Percentiles rank a stretch among this genome's conserved stretches.
phyloP scores from a whole-genome alignment of 2,888 invertebrate species.

The Hyles lineata region DNA sequence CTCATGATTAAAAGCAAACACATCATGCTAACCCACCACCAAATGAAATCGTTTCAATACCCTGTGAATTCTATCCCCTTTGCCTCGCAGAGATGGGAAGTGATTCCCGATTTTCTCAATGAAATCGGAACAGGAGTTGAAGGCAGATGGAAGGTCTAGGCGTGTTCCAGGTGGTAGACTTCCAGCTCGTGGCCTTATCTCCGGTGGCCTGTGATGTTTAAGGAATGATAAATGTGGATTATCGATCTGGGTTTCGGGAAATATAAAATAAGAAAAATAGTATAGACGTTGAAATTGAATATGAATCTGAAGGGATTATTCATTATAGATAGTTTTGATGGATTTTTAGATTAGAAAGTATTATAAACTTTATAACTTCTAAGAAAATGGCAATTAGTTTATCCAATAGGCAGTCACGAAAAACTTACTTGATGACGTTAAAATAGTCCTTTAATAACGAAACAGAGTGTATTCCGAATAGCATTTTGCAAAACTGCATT shows the following conservation, averaged over 20 bases:
- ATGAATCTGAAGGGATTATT: background rate
- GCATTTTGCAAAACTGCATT: too few relatives aligned
- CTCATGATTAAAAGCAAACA: conserved; percentile 16
- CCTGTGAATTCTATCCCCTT: conserved; percentile 86
- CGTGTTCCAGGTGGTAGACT: conserved; percentile 67
- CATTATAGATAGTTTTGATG: too few relatives aligned
- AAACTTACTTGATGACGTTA: too few relatives aligned
- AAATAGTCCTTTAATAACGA: too few relatives aligned
- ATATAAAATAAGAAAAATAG: background rate
- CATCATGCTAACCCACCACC: conserved; percentile 41
- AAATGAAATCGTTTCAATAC: conserved; percentile 62
- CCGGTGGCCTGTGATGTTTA: conserved; percentile 50
- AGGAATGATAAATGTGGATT: background rate
- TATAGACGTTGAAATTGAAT: background rate
- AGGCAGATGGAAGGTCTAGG: conserved; percentile 51
- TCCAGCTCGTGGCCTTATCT: conserved; percentile 68
- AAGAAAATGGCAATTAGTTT: too few relatives aligned
- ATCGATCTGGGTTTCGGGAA: too few relatives aligned
- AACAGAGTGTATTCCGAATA: too few relatives aligned
- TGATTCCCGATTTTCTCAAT: conserved; percentile 81
- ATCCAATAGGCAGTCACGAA: too few relatives aligned
- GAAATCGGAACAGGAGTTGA: conserved; percentile 67
- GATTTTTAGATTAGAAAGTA: too few relatives aligned
- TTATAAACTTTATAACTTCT: too few relatives aligned
- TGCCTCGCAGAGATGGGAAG: conserved; percentile 79